phyloP scores from a whole-genome alignment of 2,113 vertebrate species.

The Tringa solitaria region DNA sequence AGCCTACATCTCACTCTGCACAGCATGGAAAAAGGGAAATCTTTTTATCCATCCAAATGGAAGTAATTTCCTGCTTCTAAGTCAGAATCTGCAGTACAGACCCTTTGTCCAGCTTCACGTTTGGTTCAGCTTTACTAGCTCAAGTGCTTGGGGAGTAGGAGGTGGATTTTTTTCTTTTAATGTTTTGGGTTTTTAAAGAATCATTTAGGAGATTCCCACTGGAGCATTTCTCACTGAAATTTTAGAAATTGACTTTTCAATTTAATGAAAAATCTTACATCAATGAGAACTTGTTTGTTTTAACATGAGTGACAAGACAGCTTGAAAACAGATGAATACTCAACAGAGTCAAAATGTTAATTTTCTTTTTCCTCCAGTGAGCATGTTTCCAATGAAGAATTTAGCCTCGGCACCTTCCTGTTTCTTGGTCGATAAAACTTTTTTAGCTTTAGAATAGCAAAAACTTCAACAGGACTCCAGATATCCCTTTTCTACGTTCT shows the following conservation, averaged over 20 bases:
- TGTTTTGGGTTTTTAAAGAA: not conserved
- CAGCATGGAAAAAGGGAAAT: not conserved
- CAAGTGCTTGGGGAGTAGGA: not conserved
- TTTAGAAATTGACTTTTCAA: not conserved
- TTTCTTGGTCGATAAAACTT: not conserved
- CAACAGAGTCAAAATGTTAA: not conserved
- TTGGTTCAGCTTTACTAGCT: not conserved
- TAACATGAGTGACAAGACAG: not conserved
- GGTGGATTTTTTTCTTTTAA: not conserved
- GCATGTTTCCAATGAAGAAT: not conserved
- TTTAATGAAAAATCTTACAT: not conserved
- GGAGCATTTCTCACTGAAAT: not conserved
- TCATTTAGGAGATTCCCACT: not conserved
- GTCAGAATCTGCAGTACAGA: not conserved
- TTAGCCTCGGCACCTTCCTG: not conserved
- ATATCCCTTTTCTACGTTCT: not conserved
- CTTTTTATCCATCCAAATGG: not conserved
- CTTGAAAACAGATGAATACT: not conserved
- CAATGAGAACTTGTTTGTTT: not conserved
- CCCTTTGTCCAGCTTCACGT: not conserved
- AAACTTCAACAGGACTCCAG: not conserved
- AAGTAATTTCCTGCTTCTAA: not conserved
- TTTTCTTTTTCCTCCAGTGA: not conserved
- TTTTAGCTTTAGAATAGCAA: not conserved
- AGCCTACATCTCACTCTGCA: not conserved